These are phyloP conservation scores for Merluccius polli DNA, from an alignment of 2,797 vertebrate species.

Conservation along the genomic window DNA sequence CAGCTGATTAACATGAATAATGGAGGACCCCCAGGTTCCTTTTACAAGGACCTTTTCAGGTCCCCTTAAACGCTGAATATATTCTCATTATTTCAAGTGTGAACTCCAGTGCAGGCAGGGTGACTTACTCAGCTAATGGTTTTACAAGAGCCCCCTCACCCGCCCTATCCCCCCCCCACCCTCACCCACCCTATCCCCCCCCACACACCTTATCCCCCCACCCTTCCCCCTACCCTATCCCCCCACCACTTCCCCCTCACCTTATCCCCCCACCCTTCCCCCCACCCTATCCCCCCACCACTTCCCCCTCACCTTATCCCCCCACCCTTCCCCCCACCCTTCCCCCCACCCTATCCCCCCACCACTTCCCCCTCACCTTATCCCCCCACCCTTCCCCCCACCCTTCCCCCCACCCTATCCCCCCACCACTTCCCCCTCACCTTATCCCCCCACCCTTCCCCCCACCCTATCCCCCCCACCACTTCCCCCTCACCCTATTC, in stretches of 20 bases:
- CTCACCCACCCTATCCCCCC: neutral
- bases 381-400: too few relatives aligned
- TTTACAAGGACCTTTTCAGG: slow-evolving; percentile 72
- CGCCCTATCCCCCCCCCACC: neutral
- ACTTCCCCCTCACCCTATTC: neutral
- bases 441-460: too few relatives aligned
- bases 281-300: neutral
- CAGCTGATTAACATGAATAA: slow-evolving; percentile 71
- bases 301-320: too few relatives aligned
- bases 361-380: neutral
- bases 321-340: too few relatives aligned
- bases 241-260: neutral
- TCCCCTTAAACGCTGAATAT: slow-evolving; percentile 50
- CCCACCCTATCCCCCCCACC: too few relatives aligned
- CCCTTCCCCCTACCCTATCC: neutral
- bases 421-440: too few relatives aligned
- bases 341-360: too few relatives aligned
- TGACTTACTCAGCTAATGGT: slow-evolving; percentile 32
- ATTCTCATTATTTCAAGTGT: slow-evolving; percentile 55
- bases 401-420: too few relatives aligned
- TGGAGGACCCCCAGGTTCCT: slow-evolving; percentile 66
- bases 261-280: neutral
- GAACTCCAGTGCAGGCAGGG: slow-evolving; percentile 29
- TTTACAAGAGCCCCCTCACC: slow-evolving; percentile 1
- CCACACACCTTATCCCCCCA: neutral